Base-by-base conservation (phyloP, 2,113 vertebrate species). In the Miniopterus natalensis region DNA sequence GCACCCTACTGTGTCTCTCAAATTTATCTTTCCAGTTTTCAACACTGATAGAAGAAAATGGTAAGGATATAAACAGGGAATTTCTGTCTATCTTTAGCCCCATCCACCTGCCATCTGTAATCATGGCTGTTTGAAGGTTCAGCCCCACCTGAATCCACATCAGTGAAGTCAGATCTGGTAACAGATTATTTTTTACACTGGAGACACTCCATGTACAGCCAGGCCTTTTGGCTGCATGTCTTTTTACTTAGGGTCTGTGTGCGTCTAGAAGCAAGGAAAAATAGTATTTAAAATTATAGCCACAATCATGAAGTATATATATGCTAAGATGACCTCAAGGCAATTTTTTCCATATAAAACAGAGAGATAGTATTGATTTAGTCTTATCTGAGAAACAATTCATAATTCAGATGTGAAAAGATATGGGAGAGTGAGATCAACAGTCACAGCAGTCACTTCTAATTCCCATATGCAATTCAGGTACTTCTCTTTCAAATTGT, bases 181-280 rank as follows among this genome's bases (percentile, higher is more conserved):
- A 81, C 3, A 70, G 55, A 47, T 59, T 75, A 47, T 68, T 83
- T 91, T 92, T 65, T n/a, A 42, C 14, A 21, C 1, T 36, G 42
- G 25, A 90, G n/a, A 80, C 1, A 25, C 13, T 70, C n/a, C 27
- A 31, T 11, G 1, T 55, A 29, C 2, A 78, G 3, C 2, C 45
- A 79, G 74, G 3, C 13, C 45, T 73, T 88, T 70, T 55, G 9
- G 23, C 15, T 59, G 20, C 49, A 1, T 23, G 51, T 27, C 2
- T 36, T 74, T 87, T 49, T 51, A 10, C 15, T 84, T 74, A 84
- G 36, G 6, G 9, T 86, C 27, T 89, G 5, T 59, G 27, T 84
- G 61, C 70, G 18, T 92, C 29, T 77, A 66, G 59, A 95, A 92
- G 13, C 9, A 93, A 74, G 17, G 27, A 96, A 89, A 40, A 51